phyloP scores from a whole-genome alignment of 2,888 invertebrate species.

The Cantharis lateralis region DNA sequence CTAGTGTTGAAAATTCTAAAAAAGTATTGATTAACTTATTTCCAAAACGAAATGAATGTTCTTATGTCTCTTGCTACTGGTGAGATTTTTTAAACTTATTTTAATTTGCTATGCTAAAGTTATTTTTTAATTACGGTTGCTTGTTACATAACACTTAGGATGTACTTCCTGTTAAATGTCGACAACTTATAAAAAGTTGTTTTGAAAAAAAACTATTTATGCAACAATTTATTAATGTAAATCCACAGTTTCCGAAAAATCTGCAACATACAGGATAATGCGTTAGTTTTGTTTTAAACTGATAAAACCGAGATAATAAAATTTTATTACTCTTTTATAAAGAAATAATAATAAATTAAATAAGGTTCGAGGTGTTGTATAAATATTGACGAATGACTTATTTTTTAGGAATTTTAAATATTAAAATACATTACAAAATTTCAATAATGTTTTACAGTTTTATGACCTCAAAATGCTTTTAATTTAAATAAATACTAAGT shows the following conservation, averaged over 20 bases:
- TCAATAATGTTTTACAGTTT: not conserved
- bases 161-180: not conserved
- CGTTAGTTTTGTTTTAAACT: not conserved
- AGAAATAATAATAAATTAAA: not conserved
- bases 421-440: too few relatives aligned
- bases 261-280: not conserved
- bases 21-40: slow-evolving; percentile 60
- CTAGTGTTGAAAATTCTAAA: slow-evolving; percentile 41
- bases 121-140: not conserved
- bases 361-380: not conserved
- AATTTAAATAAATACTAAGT: not conserved
- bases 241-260: not conserved
- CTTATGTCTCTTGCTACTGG: slow-evolving; percentile 88
- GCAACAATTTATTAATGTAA: not conserved
- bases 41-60: slow-evolving; percentile 77
- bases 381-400: not conserved
- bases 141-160: not conserved
- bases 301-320: not conserved
- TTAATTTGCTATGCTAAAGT: not conserved
- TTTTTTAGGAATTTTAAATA: not conserved
- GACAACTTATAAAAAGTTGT: not conserved
- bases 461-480: not conserved
- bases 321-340: too few relatives aligned
- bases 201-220: not conserved
- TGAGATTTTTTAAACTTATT: slow-evolving; percentile 54